Conservation (phyloP, 2,888 invertebrate species). For the Sinopyrophorus schimmeli region DNA sequence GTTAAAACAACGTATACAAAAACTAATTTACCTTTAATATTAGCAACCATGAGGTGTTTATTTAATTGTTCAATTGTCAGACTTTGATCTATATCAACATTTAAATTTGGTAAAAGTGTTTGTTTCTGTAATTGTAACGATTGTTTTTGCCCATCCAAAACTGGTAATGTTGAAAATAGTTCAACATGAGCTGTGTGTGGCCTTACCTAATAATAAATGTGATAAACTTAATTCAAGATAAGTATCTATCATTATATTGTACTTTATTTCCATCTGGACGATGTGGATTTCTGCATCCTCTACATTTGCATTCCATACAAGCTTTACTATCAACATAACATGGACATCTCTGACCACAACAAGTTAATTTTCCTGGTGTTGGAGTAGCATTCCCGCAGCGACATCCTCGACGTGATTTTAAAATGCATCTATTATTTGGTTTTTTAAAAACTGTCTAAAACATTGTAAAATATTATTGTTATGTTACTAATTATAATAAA, state of each 20-base stretch:
- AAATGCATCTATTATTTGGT: slow-evolving; percentile 52
- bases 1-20: neutral
- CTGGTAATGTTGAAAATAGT: slow-evolving; percentile 3
- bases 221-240: neutral
- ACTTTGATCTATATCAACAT: slow-evolving; percentile 41
- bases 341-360: slow-evolving; percentile 91
- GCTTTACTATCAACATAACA: slow-evolving; percentile 91
- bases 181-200: slow-evolving; percentile 44
- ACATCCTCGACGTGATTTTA: slow-evolving; percentile 72
- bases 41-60: slow-evolving; percentile 36
- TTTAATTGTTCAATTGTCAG: slow-evolving; percentile 40
- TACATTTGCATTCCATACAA: slow-evolving; percentile 88
- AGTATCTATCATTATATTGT: slow-evolving; percentile 26
- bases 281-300: slow-evolving; percentile 91
- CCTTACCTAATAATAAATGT: slow-evolving; percentile 40
- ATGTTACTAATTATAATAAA: neutral
- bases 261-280: slow-evolving; percentile 81
- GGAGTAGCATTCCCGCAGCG: slow-evolving; percentile 90
- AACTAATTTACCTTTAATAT: slow-evolving; percentile 36
- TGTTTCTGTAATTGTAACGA: slow-evolving; percentile 44
- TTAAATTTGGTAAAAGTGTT: slow-evolving; percentile 41
- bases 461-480: neutral
- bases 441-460: slow-evolving; percentile 56
- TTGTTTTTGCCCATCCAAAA: slow-evolving; percentile 8
- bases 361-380: slow-evolving; percentile 86